These are phyloP conservation scores for Sycobia sp. DNA, from an alignment of 1,140 invertebrate genomes.

Conservation along the genomic window DNA sequence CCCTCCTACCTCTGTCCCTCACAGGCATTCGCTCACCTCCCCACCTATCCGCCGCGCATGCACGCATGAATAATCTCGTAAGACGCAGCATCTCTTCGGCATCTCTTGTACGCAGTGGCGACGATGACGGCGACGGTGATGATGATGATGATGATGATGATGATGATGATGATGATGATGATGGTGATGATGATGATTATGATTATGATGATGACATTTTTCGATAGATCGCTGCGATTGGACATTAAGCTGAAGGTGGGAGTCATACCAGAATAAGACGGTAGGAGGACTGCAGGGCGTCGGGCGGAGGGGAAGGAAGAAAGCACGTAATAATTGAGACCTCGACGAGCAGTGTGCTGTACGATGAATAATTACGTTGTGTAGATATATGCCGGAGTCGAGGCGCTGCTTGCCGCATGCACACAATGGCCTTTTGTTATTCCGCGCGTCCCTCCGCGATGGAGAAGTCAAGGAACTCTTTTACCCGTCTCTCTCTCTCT, in stretches of 20 bases:
- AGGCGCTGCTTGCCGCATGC: not conserved
- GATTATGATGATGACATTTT: constrained; percentile 27
- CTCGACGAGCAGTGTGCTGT: constrained; percentile 3
- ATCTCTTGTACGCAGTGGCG: not conserved
- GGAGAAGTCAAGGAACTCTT: constrained; percentile 25
- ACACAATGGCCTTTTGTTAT: constrained; percentile 35
- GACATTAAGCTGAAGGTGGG: not conserved
- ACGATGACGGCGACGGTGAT: constrained; percentile 2
- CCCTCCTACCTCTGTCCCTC: not conserved
- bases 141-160: no score
- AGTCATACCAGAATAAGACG: not conserved
- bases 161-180: no score
- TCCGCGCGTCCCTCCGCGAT: not conserved
- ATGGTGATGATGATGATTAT: no score
- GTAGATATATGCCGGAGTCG: constrained; percentile 2
- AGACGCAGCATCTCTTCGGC: not conserved
- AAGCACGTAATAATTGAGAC: constrained; percentile 26
- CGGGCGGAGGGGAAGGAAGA: no score
- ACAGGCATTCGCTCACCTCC: not conserved
- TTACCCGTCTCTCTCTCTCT: constrained; percentile 11
- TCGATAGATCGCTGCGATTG: constrained; percentile 18
- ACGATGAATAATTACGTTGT: constrained; percentile 28
- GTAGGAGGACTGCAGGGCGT: not conserved
- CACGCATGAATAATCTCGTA: constrained; percentile 26
- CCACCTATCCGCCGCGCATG: no score